These are phyloP conservation scores for Mus pahari DNA, from an alignment of 2,113 vertebrate genomes.

Conservation along the genomic window DNA sequence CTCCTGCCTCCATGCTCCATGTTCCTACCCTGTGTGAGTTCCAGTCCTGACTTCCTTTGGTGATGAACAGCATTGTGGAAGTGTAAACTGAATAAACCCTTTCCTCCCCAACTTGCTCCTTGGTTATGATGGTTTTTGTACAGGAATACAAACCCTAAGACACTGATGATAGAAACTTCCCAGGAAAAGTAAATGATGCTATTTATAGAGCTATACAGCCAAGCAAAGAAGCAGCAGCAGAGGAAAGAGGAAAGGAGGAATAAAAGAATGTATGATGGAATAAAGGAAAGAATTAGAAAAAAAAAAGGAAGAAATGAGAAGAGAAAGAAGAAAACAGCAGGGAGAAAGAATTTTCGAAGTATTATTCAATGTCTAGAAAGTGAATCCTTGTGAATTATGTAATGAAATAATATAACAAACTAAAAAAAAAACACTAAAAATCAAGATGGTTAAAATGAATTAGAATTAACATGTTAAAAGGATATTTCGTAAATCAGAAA, in stretches of 20 bases:
- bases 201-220: neutral
- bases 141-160: too few relatives aligned
- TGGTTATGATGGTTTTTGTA: too few relatives aligned
- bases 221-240: neutral
- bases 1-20: too few relatives aligned
- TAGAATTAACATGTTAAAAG: constrained; percentile 35
- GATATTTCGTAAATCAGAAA: constrained; percentile 39
- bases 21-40: too few relatives aligned
- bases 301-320: neutral
- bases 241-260: neutral
- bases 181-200: neutral
- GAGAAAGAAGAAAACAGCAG: neutral
- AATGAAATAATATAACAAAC: neutral
- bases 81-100: too few relatives aligned
- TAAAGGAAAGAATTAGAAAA: neutral
- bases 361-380: neutral
- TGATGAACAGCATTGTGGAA: too few relatives aligned
- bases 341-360: neutral
- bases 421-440: constrained; percentile 5
- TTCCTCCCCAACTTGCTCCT: too few relatives aligned
- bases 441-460: neutral
- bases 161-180: neutral
- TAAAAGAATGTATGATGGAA: neutral
- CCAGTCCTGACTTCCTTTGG: too few relatives aligned
- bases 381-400: neutral